Evolutionary conservation across 2,888 invertebrate species (phyloP).

Genomic region (Oscheius sp.): DNA sequence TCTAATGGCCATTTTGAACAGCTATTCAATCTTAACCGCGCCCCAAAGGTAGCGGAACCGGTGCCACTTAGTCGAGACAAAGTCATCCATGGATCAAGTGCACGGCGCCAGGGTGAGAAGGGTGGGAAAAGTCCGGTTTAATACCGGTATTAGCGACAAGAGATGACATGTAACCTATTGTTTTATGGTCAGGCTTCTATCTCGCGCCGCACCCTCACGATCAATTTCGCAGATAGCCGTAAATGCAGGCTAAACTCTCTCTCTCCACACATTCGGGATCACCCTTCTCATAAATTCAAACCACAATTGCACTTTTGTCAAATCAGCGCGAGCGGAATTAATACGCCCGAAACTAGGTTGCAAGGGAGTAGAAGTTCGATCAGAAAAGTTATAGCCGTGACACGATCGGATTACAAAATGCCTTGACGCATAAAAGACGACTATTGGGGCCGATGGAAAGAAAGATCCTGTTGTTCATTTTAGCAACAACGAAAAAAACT

Average conservation of each 20-base stretch:
- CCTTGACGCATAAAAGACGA: background rate
- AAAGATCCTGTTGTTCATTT: conserved; percentile 30
- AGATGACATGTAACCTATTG: conserved; percentile 35
- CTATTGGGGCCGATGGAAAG: conserved; percentile 4
- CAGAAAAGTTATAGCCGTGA: conserved; percentile 9
- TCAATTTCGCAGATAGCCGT: conserved; percentile 22
- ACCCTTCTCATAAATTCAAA: background rate
- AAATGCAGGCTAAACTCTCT: background rate
- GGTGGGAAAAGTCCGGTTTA: conserved; percentile 30
- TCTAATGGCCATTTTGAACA: background rate
- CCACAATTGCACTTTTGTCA: conserved; percentile 19
- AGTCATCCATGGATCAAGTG: conserved; percentile 24
- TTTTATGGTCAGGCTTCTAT: conserved; percentile 23
- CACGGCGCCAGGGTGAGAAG: conserved; percentile 2
- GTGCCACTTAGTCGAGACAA: conserved; percentile 23
- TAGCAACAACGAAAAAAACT: conserved; percentile 33
- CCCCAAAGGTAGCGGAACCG: conserved; percentile 21
- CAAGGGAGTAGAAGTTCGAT: background rate
- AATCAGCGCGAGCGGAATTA: conserved; percentile 11
- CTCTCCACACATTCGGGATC: background rate
- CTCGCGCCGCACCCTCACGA: conserved; percentile 10
- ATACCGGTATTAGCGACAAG: conserved; percentile 28
- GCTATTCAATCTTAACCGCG: conserved; percentile 19
- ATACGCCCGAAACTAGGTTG: background rate
- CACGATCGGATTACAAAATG: conserved; percentile 22